Conservation (phyloP, 53 echinoderm and acorn worm species). For the Henricia sp. region DNA sequence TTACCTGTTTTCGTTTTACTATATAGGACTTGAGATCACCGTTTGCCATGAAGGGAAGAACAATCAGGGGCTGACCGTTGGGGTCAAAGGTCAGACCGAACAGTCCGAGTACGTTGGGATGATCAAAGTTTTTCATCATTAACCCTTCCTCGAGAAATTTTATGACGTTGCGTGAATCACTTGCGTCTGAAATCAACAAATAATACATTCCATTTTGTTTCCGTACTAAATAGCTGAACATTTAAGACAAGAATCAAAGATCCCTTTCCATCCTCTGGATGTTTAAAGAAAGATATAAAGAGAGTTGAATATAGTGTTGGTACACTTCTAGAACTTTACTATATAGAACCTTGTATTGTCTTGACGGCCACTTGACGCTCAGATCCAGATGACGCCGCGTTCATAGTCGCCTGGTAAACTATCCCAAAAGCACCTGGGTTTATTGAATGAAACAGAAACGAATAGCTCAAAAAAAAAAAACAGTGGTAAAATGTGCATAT, state of each 20-base stretch:
- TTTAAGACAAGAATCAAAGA: background rate
- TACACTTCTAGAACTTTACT: background rate
- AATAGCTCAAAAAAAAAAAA: too few species aligned
- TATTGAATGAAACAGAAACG: too few species aligned
- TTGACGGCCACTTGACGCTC: conserved; percentile 44
- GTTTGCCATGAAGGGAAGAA: conserved; percentile 40
- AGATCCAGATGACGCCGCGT: too few species aligned
- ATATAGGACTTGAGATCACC: conserved; percentile 47
- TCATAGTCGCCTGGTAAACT: conserved; percentile 43
- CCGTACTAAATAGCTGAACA: background rate
- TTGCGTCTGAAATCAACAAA: background rate
- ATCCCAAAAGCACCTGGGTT: conserved; percentile 53
- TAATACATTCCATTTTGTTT: too few species aligned
- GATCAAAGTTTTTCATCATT: conserved; percentile 52
- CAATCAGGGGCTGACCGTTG: conserved; percentile 30
- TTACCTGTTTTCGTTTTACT: conserved; percentile 24
- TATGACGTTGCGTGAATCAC: conserved; percentile 24
- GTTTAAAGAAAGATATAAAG: background rate
- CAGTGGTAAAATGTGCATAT: too few species aligned
- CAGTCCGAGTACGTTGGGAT: conserved; percentile 39
- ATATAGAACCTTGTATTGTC: conserved; percentile 38
- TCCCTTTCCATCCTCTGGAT: too few species aligned
- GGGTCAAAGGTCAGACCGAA: conserved; percentile 49
- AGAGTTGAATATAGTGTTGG: background rate
- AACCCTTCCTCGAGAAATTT: conserved; percentile 53